Base-by-base conservation (phyloP, 2,797 vertebrate species). In the Manis crassicaudata region DNA sequence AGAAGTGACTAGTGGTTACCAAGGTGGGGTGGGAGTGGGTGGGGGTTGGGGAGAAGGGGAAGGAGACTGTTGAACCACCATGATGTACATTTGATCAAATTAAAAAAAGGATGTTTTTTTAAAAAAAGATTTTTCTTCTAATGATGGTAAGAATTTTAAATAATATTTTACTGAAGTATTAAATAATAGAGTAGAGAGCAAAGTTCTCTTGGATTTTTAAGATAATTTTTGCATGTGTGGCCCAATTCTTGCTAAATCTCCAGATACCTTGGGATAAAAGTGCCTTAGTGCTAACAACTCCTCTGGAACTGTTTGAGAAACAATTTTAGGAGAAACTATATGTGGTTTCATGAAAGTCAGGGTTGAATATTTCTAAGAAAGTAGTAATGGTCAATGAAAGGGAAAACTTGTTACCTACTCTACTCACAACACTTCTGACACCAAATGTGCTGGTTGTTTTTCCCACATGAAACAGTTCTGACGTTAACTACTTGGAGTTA, bases 71-170 rank as follows among this genome's bases (percentile, higher is more conserved):
- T 46, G 43, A 46, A 46, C 43, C 43, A 46, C 43, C 10, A 10
- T 46, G 43, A 46, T 46, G 43, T 46, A 46, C 10, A 46, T 46
- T 46, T 46, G 43, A 46, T 46, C 43, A 46, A 46, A 46, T 46
- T 46, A 10, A 46, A 46, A 46, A 46, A 46, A 10, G 43, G 43
- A 46, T 43, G 43, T 43, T 43, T 43, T 43, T 88, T 84, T 20
- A 68, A 43, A 92, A 70, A 70, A 79, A 84, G 23, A 67, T 14
- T 60, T 54, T 77, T 29, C 35, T 7, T 43, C n/a, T 82, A 43
- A 82, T 35, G 5, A 76, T 65, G 54, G 60, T 52, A 94, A 92
- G 40, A 94, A 93, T 52, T 90, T 81, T 58, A 93, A 97, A 86
- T 35, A 80, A 76, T 68, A 88, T 81, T 91, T 93, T 67, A 62